Evolutionary conservation across 2,113 vertebrate genomes (phyloP), one percentile per base, ranked within the genome.

Genomic region (Lasiurus cinereus): DNA sequence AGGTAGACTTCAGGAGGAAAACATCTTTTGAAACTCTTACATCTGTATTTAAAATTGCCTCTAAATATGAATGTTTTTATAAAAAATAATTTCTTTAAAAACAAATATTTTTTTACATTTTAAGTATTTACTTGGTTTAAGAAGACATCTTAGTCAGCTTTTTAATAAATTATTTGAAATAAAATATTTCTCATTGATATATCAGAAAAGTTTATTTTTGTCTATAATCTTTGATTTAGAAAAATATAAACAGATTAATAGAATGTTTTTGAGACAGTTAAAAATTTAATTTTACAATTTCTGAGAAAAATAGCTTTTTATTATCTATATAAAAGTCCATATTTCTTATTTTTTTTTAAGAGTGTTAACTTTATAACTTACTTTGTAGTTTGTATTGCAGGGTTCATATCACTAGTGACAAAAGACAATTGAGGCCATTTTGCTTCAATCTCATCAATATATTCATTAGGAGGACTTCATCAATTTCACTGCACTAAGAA

Each of bases 401-500:
- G 50, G 46, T 77, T 90, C 24, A 76, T 69, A 52, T 92, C n/a
- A 54, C n/a, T 89, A 29, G 36, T 79, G 83, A 94, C 91, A 90
- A 94, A 90, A 83, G 72, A 82, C 31, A 12, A 67, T 13, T 91
- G 72, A 86, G 50, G 14, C 43, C 36, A 56, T 89, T 92, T 90
- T 78, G 86, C 43, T 91, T 94, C 78, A 78, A 13, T 91, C n/a
- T 76, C 93, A 96, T 96, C 95, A 97, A 95, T 95, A 96, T 31
- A 83, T 91, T 94, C 89, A 96, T 95, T 97, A 94, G 91, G 83
- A 94, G 69, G 89, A 93, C 93, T 97, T 94, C 86, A 97, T 96
- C 78, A 94, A 76, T 97, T 69, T 95, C 76, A 36, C 18, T 36
- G 2, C 31, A 78, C 78, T 91, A 83, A 83, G 62, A 96, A 96